Conservation (phyloP, 2,113 vertebrate genomes). For the Cochlearius cochlearius region DNA sequence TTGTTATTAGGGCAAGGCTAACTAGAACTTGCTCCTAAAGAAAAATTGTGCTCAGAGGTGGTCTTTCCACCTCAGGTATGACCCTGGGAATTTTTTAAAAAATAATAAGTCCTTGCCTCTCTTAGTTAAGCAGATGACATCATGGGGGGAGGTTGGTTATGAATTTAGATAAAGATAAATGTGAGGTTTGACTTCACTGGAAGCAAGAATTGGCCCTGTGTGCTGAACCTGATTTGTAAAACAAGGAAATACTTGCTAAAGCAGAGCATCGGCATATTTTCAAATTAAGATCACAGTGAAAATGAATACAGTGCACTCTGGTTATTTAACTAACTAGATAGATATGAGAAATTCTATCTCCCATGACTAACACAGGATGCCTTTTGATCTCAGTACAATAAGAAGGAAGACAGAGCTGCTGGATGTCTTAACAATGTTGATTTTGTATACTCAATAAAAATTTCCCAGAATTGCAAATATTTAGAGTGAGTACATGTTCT, state of each 20-base stretch:
- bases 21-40: background rate
- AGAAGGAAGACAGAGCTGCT: constrained; percentile 9
- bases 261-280: constrained; percentile 18
- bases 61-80: background rate
- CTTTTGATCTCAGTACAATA: constrained; percentile 44
- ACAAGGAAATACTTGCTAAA: constrained; percentile 14
- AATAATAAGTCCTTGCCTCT: background rate
- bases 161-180: background rate
- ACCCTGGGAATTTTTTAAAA: background rate
- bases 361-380: constrained; percentile 12
- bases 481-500: background rate
- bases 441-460: constrained; percentile 20
- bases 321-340: constrained; percentile 48
- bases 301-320: constrained; percentile 34
- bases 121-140: background rate
- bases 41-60: background rate
- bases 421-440: constrained; percentile 42
- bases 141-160: background rate
- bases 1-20: background rate
- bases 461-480: constrained; percentile 28
- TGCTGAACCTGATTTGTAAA: constrained; percentile 24
- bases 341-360: constrained; percentile 39
- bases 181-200: background rate
- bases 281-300: constrained; percentile 51
- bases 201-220: background rate